These are phyloP conservation scores for Anguilla rostrata DNA, from an alignment of 2,113 vertebrate genomes.

Conservation along the genomic window DNA sequence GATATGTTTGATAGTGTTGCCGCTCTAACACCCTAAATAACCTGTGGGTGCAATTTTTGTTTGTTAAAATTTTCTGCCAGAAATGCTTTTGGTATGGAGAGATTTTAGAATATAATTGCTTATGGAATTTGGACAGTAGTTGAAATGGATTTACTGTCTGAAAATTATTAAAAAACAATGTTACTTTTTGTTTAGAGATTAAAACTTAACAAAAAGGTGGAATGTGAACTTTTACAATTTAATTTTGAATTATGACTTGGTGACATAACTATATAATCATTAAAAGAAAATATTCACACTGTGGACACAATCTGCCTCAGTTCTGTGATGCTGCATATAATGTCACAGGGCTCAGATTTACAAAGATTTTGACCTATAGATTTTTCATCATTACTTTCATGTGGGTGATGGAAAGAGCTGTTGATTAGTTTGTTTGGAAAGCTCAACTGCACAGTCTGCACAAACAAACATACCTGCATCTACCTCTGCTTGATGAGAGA, in stretches of 20 bases:
- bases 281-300: slow-evolving; percentile 2
- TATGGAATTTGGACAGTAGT: not conserved
- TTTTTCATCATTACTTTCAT: not conserved
- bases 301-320: not conserved
- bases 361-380: slow-evolving; percentile 9
- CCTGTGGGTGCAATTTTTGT: not conserved
- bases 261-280: not conserved
- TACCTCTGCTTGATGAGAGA: slow-evolving; percentile 26
- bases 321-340: not conserved
- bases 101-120: not conserved
- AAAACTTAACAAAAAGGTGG: not conserved
- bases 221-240: not conserved
- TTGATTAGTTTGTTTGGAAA: not conserved
- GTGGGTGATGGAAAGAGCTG: slow-evolving; percentile 1
- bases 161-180: not conserved
- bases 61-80: not conserved
- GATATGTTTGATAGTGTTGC: not conserved
- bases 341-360: not conserved
- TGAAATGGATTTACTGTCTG: not conserved
- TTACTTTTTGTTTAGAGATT: not conserved
- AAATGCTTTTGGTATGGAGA: not conserved
- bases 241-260: not conserved
- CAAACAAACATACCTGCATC: not conserved
- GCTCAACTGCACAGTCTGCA: slow-evolving; percentile 1
- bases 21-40: not conserved